These are phyloP conservation scores for Cotesia typhae DNA, from an alignment of 1,140 invertebrate genomes.

Conservation along the genomic window DNA sequence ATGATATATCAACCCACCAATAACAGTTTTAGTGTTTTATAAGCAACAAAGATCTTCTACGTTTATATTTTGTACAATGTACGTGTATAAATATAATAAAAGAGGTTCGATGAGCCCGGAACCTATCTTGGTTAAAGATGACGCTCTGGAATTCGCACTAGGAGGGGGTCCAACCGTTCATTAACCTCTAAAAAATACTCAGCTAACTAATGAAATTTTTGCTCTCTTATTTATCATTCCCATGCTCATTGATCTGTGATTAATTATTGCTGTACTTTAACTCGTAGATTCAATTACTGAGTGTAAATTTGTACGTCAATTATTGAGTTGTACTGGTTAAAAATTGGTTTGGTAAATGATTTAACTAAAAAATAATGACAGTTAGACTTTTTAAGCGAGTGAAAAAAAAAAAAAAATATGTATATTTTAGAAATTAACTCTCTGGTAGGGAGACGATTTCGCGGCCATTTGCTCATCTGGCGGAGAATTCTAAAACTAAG, in stretches of 20 bases:
- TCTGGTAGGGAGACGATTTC: no score
- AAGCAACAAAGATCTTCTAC: neutral
- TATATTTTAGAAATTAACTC: no score
- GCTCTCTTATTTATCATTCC: neutral
- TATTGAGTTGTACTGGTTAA: no score
- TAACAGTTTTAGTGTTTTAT: neutral
- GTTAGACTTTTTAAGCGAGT: no score
- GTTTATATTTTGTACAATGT: neutral
- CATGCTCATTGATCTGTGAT: neutral
- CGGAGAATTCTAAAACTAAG: no score
- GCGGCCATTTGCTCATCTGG: no score
- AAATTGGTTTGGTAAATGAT: no score
- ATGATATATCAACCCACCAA: neutral
- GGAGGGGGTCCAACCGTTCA: constrained; percentile 6
- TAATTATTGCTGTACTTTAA: neutral
- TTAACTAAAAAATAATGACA: no score
- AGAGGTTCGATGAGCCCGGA: constrained; percentile 6
- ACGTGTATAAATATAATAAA: neutral
- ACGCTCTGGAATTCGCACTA: constrained; percentile 16
- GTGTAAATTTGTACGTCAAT: no score
- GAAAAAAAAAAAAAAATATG: no score
- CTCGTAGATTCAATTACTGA: no score
- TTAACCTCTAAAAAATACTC: constrained; percentile 11
- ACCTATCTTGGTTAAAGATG: constrained; percentile 9
- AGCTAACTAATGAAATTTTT: constrained; percentile 15